Percentiles rank a stretch among this genome's conserved stretches.
These are phyloP conservation scores for Catharus fuscescens DNA, from an alignment of 2,113 vertebrate species.

Conservation along the genomic window DNA sequence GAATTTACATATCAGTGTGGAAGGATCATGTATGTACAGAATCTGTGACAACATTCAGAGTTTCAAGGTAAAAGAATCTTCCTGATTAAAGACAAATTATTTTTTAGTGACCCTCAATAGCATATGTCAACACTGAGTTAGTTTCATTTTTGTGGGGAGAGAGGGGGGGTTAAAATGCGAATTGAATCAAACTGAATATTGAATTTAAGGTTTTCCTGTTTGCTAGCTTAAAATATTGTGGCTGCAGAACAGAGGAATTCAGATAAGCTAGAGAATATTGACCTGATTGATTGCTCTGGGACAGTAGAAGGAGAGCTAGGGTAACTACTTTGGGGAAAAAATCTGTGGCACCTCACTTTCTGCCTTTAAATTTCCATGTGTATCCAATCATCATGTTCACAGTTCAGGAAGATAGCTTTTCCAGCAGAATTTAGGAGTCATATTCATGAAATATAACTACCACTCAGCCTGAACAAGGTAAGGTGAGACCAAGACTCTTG, in stretches of 20 bases:
- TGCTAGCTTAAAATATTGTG: neutral
- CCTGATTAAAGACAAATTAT: neutral
- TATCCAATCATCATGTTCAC: neutral
- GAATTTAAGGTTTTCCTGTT: neutral
- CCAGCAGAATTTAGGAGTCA: fast-evolving
- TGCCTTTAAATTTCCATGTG: neutral
- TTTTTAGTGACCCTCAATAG: neutral
- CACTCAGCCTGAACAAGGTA: neutral
- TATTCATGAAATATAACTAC: neutral
- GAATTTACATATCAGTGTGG: neutral
- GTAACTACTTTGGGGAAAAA: neutral
- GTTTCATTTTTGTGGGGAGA: neutral
- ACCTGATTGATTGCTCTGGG: neutral
- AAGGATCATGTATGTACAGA: neutral
- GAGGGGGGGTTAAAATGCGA: neutral
- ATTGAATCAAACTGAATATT: neutral
- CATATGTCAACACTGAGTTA: neutral
- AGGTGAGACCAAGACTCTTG: neutral
- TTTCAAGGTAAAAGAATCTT: neutral
- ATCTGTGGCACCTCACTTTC: neutral
- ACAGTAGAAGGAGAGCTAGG: neutral
- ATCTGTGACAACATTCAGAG: neutral
- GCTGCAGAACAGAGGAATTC: neutral
- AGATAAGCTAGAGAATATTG: neutral
- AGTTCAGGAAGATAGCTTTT: neutral